These are phyloP conservation scores for Venustoraphidia nigricollis DNA, from an alignment of 2,888 invertebrate genomes.

Conservation along the genomic window DNA sequence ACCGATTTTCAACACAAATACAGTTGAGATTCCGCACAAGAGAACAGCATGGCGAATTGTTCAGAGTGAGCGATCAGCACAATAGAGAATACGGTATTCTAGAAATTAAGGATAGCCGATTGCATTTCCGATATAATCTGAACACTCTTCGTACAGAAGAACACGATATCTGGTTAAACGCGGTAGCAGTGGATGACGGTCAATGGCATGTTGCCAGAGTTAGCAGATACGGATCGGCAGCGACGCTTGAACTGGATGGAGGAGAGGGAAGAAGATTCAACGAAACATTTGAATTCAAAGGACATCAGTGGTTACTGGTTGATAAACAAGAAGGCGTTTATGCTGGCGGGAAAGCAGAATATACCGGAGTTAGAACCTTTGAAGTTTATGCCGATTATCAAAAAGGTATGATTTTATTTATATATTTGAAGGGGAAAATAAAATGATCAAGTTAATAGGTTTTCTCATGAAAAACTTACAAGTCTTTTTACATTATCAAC, in stretches of 20 bases:
- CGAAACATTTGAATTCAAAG: conserved; percentile 78
- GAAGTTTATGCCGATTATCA: conserved; percentile 91
- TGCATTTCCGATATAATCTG: conserved; percentile 85
- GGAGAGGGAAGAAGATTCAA: conserved; percentile 90
- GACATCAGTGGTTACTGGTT: conserved; percentile 83
- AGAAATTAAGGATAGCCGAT: conserved; percentile 74
- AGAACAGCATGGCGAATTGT: conserved; percentile 84
- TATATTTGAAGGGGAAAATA: not conserved
- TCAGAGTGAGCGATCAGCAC: conserved; percentile 86
- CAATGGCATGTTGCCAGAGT: conserved; percentile 94
- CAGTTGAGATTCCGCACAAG: conserved; percentile 88
- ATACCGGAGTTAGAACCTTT: conserved; percentile 83
- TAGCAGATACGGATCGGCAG: conserved; percentile 81
- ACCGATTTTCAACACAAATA: conserved; percentile 81
- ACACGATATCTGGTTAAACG: conserved; percentile 76
- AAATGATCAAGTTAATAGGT: not conserved
- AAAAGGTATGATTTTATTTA: conserved; percentile 44
- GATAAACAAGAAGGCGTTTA: conserved; percentile 92
- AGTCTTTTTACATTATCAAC: too few species aligned
- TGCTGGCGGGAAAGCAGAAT: conserved; percentile 90
- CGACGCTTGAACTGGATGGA: conserved; percentile 83
- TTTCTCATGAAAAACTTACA: not conserved
- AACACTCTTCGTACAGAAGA: conserved; percentile 85
- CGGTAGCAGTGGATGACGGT: conserved; percentile 84
- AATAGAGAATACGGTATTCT: conserved; percentile 88